Base-by-base conservation (phyloP, 2,888 invertebrate genomes). In the Caenorhabditis uteleia region DNA sequence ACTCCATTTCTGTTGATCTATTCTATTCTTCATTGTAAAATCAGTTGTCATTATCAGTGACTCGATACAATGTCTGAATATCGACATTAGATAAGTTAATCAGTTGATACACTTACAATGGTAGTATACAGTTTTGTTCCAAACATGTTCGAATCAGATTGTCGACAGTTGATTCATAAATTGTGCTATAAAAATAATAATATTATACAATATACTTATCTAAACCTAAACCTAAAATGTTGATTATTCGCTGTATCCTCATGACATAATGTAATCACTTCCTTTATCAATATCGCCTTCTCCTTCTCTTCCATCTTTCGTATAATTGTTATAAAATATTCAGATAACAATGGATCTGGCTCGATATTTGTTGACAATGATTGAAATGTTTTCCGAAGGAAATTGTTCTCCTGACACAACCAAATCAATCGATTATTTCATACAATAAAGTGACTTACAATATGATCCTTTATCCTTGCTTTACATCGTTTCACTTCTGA, bases 31-130 rank as follows among this genome's bases (percentile, higher is more conserved):
- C 38, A 68, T 21, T 36, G 61, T 58, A 36, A 68, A 68, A 33
- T 71, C 71, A 1, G 71, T 48, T 2, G 71, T 68, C 51, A 58
- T 64, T 16, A 71, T 54, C 1, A 68, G 46, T 1, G 56, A 59
- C 34, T 59, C 66, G 6, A 60, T 39, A 23, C 53, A 59, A 7
- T 43, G 34, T 5, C 61, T 59, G 20, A 46, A 51, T 31, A 10
- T 7, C 7, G 20, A 36, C n/a, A n/a, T n/a, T n/a, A n/a, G n/a
- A 29, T 29, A 10, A 10, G 14, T 29, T 29, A 29, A 29, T 29
- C 14, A 7, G 31, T 29, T 10, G 31, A 29, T 29, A 29, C 14
- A 29, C 8, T 38, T 38, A 16, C 6, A 38, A 8, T n/a, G n/a
- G n/a, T n/a, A n/a, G n/a, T n/a, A n/a, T 31, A 12, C 12, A 12